Base-by-base conservation (phyloP, 2,113 vertebrate genomes). In the Tiliqua scincoides region DNA sequence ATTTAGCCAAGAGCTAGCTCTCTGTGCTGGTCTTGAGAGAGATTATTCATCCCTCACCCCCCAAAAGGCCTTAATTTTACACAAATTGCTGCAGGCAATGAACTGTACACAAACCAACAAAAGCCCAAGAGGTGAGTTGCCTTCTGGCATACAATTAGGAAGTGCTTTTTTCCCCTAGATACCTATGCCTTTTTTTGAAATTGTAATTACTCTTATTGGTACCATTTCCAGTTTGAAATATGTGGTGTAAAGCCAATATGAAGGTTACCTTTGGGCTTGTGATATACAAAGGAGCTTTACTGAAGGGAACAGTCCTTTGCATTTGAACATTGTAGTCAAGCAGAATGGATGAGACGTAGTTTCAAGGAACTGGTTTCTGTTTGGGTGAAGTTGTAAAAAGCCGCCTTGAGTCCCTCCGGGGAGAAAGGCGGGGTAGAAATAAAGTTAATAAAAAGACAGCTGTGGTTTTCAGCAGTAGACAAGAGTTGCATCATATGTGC, bases 31-130 rank as follows among this genome's bases (percentile, higher is more conserved):
- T 48, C 67, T 86, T 89, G 85, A 14, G 88, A 90, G 80, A 91
- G 82, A 89, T 9, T 62, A 77, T 92, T 94, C 93, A 76, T 48
- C 43, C 43, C 43, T 8, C 43, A 4, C 25, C n/a, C 40, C 12
- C 2, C 27, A 70, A 52, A 90, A 93, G 94, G n/a, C 94, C 76
- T 90, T 92, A 83, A 84, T 84, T 94, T 94, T 85, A 88, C 92
- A 93, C 91, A 85, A 87, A 87, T 86, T 95, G 95, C 90, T 93
- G 78, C 62, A 89, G 91, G 92, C 95, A 92, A 85, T 88, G 91
- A 91, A 84, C 87, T 73, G 83, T 89, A 74, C 7, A 80, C 67
- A 90, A 91, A 82, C 86, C 91, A 95, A 93, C 88, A 89, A 93
- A 85, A 94, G 81, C 89, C 93, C 94, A 89, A 86, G 87, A 93